Evolutionary conservation across 2,113 vertebrate genomes (phyloP).

Genomic region (Forbesichthys papilliferus): DNA sequence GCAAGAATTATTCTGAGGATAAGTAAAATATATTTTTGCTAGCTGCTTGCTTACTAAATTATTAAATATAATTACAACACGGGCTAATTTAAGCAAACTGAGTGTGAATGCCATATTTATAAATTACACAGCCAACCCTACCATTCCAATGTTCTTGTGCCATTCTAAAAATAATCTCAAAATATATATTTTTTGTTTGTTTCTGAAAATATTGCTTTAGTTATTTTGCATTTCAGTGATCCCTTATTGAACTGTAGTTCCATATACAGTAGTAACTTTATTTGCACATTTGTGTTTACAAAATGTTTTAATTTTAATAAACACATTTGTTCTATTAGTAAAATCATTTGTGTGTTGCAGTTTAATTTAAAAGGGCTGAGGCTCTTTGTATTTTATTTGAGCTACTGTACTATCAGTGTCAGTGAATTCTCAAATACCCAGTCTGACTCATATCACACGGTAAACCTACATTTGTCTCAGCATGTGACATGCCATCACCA

Average conservation of each 20-base stretch:
- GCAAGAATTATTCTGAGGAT: no score
- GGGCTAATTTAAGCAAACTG: no score
- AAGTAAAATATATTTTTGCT: no score
- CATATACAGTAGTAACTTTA: conserved; percentile 67
- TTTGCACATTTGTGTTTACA: conserved; percentile 76
- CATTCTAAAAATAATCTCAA: conserved; percentile 10
- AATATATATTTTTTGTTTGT: conserved; percentile 1
- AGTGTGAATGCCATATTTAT: not conserved
- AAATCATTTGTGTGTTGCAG: no score
- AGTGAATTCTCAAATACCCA: not conserved
- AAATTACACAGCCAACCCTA: not conserved
- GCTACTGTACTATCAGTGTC: not conserved
- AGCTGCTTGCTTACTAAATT: no score
- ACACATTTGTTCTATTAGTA: conserved; percentile 52
- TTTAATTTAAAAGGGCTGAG: no score
- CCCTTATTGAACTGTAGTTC: conserved; percentile 55
- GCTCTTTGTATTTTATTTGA: not conserved
- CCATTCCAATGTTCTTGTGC: conserved; percentile 10
- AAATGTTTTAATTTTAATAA: conserved; percentile 78
- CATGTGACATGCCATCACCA: conserved; percentile 1
- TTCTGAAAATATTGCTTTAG: conserved; percentile 23
- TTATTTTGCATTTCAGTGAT: conserved; percentile 10
- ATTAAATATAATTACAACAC: no score
- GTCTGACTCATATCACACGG: not conserved
- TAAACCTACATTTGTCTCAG: no score